Evolutionary conservation across 1,140 invertebrate genomes (phyloP), one percentile per base, ranked within the genome.

Genomic region (Formica exsecta): DNA sequence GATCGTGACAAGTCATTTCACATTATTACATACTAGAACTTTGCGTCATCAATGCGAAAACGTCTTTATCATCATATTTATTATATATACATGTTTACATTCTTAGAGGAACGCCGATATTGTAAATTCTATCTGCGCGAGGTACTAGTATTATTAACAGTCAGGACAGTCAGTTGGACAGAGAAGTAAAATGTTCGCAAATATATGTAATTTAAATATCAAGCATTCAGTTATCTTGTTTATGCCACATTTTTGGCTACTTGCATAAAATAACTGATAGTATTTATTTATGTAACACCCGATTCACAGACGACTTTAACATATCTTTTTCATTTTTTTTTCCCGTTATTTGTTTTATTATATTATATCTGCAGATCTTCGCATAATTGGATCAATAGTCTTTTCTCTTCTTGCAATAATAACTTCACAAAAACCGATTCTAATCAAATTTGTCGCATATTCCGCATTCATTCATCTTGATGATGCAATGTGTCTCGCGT

Each of bases 141-240:
- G 59, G 0, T 2, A 32, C 74, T 76, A 76, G 74, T 57, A 3
- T 76, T 77, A 65, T 77, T 44, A 77, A 77, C 75, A 77, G 38
- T 11, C 38, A 5, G 2, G 65, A 77, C 75, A 77, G 38, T 11
- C 38, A 5, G 2, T 22, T 76, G 16, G 16, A 61, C n/a, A 75
- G 54, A 9, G 19, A 76, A 41, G 1, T 64, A 76, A 11, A 44
- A 76, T 32, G 4, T 44, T 44, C 9, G 0, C 22, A 29, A 11
- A 41, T 32, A 16, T 75, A 62, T 57, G 38, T 41, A 44, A 7
- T 76, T 64, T 64, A 64, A 25, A 64, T 62, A 61, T 62, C 25
- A 62, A 64, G 62, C 59, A 76, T 32, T 2, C 48, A 61, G 13
- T 22, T 2, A 29, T 75, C 7, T n/a, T 38, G n/a, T 59, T 6